Evolutionary conservation across 2,888 invertebrate genomes (phyloP).

Genomic region (Diarsia rubi): DNA sequence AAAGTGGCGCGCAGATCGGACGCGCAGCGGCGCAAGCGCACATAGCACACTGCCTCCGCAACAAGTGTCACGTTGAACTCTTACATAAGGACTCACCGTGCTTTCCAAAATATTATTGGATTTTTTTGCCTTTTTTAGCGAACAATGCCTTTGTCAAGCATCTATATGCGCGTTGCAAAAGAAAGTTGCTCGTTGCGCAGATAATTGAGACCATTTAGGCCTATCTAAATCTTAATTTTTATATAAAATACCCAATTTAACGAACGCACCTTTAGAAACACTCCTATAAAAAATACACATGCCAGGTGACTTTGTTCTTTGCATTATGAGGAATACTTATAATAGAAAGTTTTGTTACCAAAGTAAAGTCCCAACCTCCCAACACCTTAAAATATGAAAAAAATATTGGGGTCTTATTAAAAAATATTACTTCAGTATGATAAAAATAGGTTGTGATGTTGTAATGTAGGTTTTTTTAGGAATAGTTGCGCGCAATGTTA

Average conservation of each 20-base stretch:
- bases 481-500: constrained; percentile 59
- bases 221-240: constrained; percentile 64
- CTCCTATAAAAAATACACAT: constrained; percentile 41
- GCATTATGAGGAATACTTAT: constrained; percentile 47
- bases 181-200: constrained; percentile 78
- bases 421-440: constrained; percentile 47
- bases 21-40: constrained; percentile 48
- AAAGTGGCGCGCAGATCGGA: constrained; percentile 88
- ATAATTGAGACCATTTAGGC: constrained; percentile 70
- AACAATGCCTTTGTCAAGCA: constrained; percentile 79
- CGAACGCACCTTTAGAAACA: constrained; percentile 43
- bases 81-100: constrained; percentile 89
- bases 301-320: constrained; percentile 45
- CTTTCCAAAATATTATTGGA: constrained; percentile 89
- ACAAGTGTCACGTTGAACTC: constrained; percentile 90
- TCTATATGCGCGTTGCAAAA: constrained; percentile 75
- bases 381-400: constrained; percentile 58
- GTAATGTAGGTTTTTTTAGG: constrained; percentile 63
- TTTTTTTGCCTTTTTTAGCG: constrained; percentile 81
- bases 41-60: constrained; percentile 73
- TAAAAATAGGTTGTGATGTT: constrained; percentile 51
- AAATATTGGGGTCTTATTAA: constrained; percentile 47
- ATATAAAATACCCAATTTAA: constrained; percentile 55
- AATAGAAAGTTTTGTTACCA: constrained; percentile 56
- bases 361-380: constrained; percentile 30